Evolutionary conservation across 37 sponge, comb jelly and placozoan genomes (phyloP).

Genomic region (Mnemiopsis leidyi): DNA sequence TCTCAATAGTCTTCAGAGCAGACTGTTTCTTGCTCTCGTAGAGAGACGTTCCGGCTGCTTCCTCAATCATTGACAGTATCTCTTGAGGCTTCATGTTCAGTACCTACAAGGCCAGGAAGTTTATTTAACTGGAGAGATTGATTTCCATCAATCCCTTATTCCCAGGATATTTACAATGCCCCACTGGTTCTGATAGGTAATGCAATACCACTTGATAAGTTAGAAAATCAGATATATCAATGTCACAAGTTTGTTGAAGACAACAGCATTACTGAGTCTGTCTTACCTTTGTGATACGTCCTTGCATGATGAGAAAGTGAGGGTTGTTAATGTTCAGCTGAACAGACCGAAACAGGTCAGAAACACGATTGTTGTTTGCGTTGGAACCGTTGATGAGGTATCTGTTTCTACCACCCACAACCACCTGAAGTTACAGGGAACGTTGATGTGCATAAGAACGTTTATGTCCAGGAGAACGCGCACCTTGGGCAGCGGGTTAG

Average conservation of each 20-base stretch:
- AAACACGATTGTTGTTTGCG: constrained; percentile 90
- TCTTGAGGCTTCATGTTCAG: constrained; percentile 99
- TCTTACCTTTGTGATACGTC: constrained; percentile 66
- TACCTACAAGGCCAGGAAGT: constrained; percentile 79
- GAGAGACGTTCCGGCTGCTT: constrained; percentile 97
- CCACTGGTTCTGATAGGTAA: too few relatives aligned
- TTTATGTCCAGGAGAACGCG: too few relatives aligned
- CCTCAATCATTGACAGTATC: constrained; percentile 91
- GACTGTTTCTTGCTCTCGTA: constrained; percentile 94
- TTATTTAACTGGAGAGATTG: too few relatives aligned
- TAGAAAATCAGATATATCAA: too few relatives aligned
- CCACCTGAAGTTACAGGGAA: constrained; percentile 85
- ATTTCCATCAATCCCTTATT: too few relatives aligned
- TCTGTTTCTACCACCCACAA: constrained; percentile 97
- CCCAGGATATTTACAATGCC: too few relatives aligned
- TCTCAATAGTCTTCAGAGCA: constrained; percentile 94
- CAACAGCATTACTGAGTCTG: too few relatives aligned
- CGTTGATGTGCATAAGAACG: too few relatives aligned
- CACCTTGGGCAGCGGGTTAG: too few relatives aligned
- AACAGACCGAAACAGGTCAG: constrained; percentile 95
- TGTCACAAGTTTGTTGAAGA: too few relatives aligned
- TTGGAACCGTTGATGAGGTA: constrained; percentile 95
- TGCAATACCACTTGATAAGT: too few relatives aligned
- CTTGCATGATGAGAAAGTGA: constrained; percentile 99
- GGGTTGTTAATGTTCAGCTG: constrained; percentile 98